Percentiles rank a stretch among this genome's conserved stretches.
Conservation (phyloP, 2,113 vertebrate genomes). For the Limanda limanda region DNA sequence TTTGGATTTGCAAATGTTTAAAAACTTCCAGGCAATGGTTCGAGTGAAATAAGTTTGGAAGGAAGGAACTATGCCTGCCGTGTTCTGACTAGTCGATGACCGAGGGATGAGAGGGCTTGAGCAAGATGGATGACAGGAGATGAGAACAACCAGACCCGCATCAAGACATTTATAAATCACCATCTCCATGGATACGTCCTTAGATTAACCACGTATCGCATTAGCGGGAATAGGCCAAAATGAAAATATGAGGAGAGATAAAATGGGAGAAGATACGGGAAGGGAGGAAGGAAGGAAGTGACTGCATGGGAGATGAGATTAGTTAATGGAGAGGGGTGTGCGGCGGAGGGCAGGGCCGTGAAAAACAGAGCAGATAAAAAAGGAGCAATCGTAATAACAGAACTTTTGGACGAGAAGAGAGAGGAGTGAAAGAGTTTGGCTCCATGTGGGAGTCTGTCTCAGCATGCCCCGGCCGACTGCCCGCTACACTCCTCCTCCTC, state of each 20-base stretch:
- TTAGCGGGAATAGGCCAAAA: conserved; percentile 24
- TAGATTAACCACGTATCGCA: conserved; percentile 18
- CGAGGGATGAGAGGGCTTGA: conserved; percentile 33
- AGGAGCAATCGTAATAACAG: conserved; percentile 4
- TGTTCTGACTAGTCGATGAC: conserved; percentile 32
- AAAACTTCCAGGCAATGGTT: neutral
- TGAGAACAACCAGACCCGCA: conserved; percentile 68
- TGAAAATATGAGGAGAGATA: conserved; percentile 4
- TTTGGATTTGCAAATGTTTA: neutral
- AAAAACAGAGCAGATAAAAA: conserved; percentile 27
- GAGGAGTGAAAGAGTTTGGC: conserved; percentile 38
- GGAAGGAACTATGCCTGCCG: conserved; percentile 5
- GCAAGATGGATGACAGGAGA: conserved; percentile 46
- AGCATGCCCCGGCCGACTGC: conserved; percentile 60
- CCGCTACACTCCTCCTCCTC: conserved; percentile 59
- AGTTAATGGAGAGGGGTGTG: neutral
- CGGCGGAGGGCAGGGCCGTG: neutral
- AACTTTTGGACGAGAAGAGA: conserved; percentile 22
- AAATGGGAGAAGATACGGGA: conserved; percentile 4
- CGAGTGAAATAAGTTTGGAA: neutral
- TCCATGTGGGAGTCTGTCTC: conserved; percentile 63
- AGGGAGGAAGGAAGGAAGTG: conserved; percentile 24
- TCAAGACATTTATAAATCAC: conserved; percentile 42
- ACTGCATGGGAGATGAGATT: neutral
- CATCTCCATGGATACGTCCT: conserved; percentile 38